A percentile compares a stretch with the other conserved stretches of the same genome.
These are phyloP conservation scores for Nyctalus aviator DNA, from an alignment of 2,797 vertebrate species.

Conservation along the genomic window DNA sequence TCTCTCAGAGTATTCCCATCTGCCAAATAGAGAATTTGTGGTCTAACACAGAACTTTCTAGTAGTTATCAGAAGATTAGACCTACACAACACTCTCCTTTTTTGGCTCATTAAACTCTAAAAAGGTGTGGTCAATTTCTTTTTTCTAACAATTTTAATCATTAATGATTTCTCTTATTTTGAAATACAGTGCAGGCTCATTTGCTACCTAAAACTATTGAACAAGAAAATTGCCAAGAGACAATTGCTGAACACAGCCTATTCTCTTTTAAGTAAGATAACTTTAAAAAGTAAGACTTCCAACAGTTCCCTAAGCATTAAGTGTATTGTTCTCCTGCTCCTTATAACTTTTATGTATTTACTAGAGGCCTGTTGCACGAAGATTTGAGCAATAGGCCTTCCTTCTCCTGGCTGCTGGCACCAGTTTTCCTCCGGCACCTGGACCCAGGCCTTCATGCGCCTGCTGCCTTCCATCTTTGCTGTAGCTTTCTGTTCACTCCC, in stretches of 20 bases:
- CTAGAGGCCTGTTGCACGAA: too few species aligned
- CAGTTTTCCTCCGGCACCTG: too few species aligned
- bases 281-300: conserved; percentile 8
- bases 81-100: neutral
- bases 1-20: neutral
- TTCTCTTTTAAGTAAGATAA: neutral
- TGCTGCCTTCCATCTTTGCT: too few species aligned
- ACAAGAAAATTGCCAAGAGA: neutral
- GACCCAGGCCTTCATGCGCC: too few species aligned
- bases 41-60: neutral
- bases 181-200: neutral
- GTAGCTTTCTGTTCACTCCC: too few species aligned
- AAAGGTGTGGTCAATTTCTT: neutral
- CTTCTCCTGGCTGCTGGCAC: too few species aligned
- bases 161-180: neutral
- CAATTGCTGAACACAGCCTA: neutral
- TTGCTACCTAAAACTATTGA: neutral
- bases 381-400: too few species aligned
- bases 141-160: neutral
- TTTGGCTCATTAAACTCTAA: neutral
- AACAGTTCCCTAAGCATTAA: neutral
- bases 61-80: neutral
- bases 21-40: neutral
- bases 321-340: rapidly evolving
- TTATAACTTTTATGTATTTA: conserved; percentile 17